These are phyloP conservation scores for Ptilodon capucinus DNA, from an alignment of 2,888 invertebrate genomes.

Conservation along the genomic window DNA sequence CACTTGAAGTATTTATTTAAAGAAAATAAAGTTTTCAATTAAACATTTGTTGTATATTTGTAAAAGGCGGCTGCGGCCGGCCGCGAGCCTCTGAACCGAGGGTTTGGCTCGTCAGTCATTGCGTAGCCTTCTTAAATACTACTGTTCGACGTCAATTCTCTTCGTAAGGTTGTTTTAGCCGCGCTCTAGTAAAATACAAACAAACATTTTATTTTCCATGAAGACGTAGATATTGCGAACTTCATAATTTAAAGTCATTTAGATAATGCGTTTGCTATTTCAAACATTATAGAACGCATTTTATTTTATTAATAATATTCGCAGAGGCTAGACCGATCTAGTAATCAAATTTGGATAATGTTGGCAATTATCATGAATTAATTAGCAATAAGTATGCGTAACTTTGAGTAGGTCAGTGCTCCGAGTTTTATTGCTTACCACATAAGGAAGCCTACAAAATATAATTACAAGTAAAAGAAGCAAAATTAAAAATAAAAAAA, in stretches of 20 bases:
- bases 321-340: no score
- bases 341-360: no score
- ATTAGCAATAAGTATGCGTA: no score
- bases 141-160: conserved; percentile 63
- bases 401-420: no score
- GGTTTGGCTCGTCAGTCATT: conserved; percentile 61
- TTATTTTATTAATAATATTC: no score
- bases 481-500: no score
- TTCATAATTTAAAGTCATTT: not conserved
- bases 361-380: no score
- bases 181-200: conserved; percentile 38
- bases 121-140: conserved; percentile 76
- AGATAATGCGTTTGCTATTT: no score
- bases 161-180: conserved; percentile 63
- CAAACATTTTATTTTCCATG: conserved; percentile 27
- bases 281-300: no score
- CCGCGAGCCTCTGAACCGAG: conserved; percentile 57
- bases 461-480: no score
- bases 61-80: conserved; percentile 54
- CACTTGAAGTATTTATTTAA: conserved; percentile 27
- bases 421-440: no score
- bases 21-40: conserved; percentile 43
- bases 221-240: conserved; percentile 5
- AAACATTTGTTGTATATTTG: conserved; percentile 31
- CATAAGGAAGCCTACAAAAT: no score